phyloP scores from a whole-genome alignment of 2,888 invertebrate species.

The Coelinius sp. region DNA sequence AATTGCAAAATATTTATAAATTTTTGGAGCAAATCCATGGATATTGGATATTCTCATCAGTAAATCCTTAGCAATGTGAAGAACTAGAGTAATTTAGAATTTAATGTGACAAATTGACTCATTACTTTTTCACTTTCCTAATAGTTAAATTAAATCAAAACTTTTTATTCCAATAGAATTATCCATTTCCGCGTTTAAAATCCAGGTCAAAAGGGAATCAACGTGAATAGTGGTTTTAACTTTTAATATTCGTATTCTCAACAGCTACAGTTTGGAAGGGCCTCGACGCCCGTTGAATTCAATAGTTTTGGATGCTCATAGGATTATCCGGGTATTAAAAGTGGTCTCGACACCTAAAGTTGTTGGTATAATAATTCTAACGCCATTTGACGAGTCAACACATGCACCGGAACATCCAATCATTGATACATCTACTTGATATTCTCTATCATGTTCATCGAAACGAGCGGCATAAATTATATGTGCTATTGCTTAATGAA shows the following conservation, averaged over 20 bases:
- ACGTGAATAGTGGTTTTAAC: not conserved
- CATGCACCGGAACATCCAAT: constrained; percentile 44
- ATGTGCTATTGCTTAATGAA: constrained; percentile 34
- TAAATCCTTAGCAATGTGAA: too few relatives aligned
- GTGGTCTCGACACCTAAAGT: not conserved
- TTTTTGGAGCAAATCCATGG: too few relatives aligned
- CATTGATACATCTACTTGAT: constrained; percentile 36
- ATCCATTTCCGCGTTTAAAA: not conserved
- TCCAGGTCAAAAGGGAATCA: not conserved
- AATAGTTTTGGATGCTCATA: not conserved
- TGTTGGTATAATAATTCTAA: not conserved
- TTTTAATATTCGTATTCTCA: not conserved
- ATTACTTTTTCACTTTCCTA: too few relatives aligned
- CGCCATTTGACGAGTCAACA: not conserved
- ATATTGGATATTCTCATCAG: too few relatives aligned
- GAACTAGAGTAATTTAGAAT: too few relatives aligned
- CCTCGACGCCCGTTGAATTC: not conserved
- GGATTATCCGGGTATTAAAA: not conserved
- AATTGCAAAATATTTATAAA: not conserved
- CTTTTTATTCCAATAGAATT: too few relatives aligned
- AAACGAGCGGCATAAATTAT: constrained; percentile 11
- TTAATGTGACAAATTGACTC: too few relatives aligned
- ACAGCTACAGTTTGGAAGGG: not conserved
- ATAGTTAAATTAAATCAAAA: too few relatives aligned
- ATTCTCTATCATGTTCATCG: constrained; percentile 23